Base-by-base conservation (phyloP, 2,113 vertebrate genomes). In the Equus przewalskii region DNA sequence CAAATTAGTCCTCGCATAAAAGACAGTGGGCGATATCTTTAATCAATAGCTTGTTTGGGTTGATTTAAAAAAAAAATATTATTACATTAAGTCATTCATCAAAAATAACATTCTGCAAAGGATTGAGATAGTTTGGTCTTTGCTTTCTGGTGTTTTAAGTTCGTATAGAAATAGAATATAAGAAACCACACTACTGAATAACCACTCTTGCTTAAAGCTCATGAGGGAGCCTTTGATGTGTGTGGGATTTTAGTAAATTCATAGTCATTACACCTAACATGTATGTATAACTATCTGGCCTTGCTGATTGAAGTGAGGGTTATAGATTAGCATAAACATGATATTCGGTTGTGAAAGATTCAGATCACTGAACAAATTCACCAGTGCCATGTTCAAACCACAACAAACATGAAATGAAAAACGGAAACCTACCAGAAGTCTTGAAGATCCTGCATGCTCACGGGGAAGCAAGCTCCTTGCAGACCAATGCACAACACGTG, bases 401-500 rank as follows among this genome's bases (percentile, higher is more conserved):
- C 51, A 76, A 46, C 1, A n/a, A 36, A 44, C 46, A 41, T 6
- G 49, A 83, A 26, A 19, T 26, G 54, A 70, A 54, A 44, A 11
- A 41, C 0, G 2, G 72, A 79, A 72, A 16, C 72, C 64, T n/a
- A 8, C 14, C 2, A 44, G 22, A 21, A 56, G 41, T 12, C 65
- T 85, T 18, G 36, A 41, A 33, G 58, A 33, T 12, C 44, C 49
- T 11, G 0, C 62, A 15, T 1, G 72, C 8, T 41, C 10, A 1
- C 4, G 0, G 13, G 16, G 28, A 30, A 46, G 14, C 1, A 12
- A 44, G 24, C 26, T 14, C 6, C 1, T 14, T 3, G 4, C 26
- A 15, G 60, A 41, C 15, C 21, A 1, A 6, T 13, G 6, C 1
- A 6, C 21, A 1, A 6, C 18, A 7, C 1, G 4, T 9, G 44